Evolutionary conservation across 2,797 vertebrate genomes (phyloP).

Genomic region (Synaphobranchus kaupii): DNA sequence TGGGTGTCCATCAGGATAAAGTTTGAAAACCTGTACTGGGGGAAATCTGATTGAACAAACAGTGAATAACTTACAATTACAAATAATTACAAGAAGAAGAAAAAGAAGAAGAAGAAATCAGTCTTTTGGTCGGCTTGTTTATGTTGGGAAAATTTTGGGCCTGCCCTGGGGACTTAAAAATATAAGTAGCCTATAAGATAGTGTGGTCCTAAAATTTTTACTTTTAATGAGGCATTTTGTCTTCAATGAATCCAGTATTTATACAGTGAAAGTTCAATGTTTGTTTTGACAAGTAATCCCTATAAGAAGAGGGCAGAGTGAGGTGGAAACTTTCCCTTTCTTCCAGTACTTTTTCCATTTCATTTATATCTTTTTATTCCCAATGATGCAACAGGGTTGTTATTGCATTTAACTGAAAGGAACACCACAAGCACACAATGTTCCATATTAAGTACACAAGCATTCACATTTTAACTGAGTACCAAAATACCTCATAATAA

Average conservation of each 20-base stretch:
- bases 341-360: slow-evolving; percentile 33
- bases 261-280: slow-evolving; percentile 56
- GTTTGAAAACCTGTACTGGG: too few relatives aligned
- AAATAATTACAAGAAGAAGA: neutral
- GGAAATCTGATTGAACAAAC: too few relatives aligned
- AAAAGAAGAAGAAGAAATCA: neutral
- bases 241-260: slow-evolving; percentile 40
- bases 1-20: too few relatives aligned
- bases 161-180: slow-evolving; percentile 19
- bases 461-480: too few relatives aligned
- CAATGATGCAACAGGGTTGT: slow-evolving; percentile 33
- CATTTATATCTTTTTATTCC: slow-evolving; percentile 45
- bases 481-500: too few relatives aligned
- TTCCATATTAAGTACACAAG: neutral
- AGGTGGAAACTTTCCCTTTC: slow-evolving; percentile 26
- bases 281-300: slow-evolving; percentile 46
- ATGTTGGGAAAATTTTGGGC: neutral
- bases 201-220: slow-evolving; percentile 19
- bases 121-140: neutral
- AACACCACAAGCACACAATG: slow-evolving; percentile 35
- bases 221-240: slow-evolving; percentile 30
- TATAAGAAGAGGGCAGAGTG: slow-evolving; percentile 18
- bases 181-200: slow-evolving; percentile 26
- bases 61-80: too few relatives aligned
- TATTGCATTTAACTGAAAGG: slow-evolving; percentile 41